These are phyloP conservation scores for Thera britannica DNA, from an alignment of 2,888 invertebrate genomes.

Conservation along the genomic window DNA sequence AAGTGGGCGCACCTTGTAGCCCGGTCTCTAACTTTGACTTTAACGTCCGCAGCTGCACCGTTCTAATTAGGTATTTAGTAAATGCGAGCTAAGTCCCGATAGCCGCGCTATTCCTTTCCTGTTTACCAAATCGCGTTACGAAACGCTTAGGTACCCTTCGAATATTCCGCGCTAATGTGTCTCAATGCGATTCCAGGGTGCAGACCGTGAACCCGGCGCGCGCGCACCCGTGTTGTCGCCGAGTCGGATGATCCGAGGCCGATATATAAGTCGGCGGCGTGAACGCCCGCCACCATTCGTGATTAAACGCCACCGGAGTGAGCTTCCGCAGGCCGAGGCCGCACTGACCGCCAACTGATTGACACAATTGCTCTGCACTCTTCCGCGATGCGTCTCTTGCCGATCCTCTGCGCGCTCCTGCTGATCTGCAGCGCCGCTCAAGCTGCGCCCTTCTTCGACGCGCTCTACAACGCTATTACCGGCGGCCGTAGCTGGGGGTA, in stretches of 20 bases:
- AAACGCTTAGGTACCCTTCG: conserved; percentile 56
- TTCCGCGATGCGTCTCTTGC: conserved; percentile 71
- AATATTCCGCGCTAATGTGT: conserved; percentile 59
- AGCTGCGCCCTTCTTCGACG: conserved; percentile 76
- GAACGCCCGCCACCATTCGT: conserved; percentile 81
- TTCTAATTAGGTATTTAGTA: conserved; percentile 45
- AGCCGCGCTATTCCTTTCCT: conserved; percentile 53
- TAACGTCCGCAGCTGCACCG: conserved; percentile 44
- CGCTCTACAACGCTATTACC: conserved; percentile 75
- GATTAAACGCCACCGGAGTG: conserved; percentile 72
- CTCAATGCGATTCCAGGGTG: conserved; percentile 75
- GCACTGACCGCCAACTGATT: conserved; percentile 76
- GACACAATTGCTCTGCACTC: conserved; percentile 70
- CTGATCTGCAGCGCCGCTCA: conserved; percentile 52
- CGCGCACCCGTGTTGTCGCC: conserved; percentile 68
- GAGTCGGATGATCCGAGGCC: conserved; percentile 81
- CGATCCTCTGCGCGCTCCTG: conserved; percentile 52
- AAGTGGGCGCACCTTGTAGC: conserved; percentile 40
- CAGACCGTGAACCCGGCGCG: conserved; percentile 79
- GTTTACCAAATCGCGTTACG: conserved; percentile 57
- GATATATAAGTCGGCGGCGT: conserved; percentile 76
- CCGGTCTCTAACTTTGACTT: conserved; percentile 45
- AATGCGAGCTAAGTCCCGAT: conserved; percentile 49
- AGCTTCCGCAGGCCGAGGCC: conserved; percentile 77
- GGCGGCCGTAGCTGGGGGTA: conserved; percentile 59